Evolutionary conservation across 1,140 invertebrate species (phyloP), one percentile per base, ranked within the genome.

Genomic region (Drosophila aff.): DNA sequence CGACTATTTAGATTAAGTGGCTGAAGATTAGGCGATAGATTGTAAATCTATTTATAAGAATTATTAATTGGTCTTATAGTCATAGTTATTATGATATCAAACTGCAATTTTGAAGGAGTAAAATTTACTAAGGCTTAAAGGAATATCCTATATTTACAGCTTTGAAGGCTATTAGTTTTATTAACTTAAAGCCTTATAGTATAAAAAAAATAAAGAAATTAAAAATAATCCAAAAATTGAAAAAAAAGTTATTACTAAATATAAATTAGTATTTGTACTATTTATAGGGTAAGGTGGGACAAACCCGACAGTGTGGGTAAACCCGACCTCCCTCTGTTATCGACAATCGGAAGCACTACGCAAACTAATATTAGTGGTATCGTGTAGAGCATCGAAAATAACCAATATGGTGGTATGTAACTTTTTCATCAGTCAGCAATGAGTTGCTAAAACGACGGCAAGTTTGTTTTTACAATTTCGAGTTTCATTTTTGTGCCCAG

Each of bases 121-220:
- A 68, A 64, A 83, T 76, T 87, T 90, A 92, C 90, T 89, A 92
- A 94, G 93, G 91, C 92, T 91, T 94, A 93, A 94, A 92, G 93
- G 83, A 53, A 69, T 82, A 81, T 81, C 93, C 93, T 92, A 92
- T 94, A 93, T 93, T 92, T 85, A 93, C 87, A 94, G 93, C 93
- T 94, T 94, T 95, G 94, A 94, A 94, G 93, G 94, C 84, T 94
- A 93, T 93, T 94, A 94, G 93, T 94, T 94, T 94, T 68, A 81
- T 94, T 94, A 94, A 94, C 93, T 94, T 94, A 94, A 94, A 94
- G 92, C 92, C 92, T 94, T 94, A 93, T 73, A 87, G 62, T 80
- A 92, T 81, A 77, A 80, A 92, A 73, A 93, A 82, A 92, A 91
- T 83, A 83, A 73, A 69, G 79, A 82, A 78, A 81, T 86, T 78